phyloP scores from a whole-genome alignment of 2,113 vertebrate genomes.

The Zapornia atra region DNA sequence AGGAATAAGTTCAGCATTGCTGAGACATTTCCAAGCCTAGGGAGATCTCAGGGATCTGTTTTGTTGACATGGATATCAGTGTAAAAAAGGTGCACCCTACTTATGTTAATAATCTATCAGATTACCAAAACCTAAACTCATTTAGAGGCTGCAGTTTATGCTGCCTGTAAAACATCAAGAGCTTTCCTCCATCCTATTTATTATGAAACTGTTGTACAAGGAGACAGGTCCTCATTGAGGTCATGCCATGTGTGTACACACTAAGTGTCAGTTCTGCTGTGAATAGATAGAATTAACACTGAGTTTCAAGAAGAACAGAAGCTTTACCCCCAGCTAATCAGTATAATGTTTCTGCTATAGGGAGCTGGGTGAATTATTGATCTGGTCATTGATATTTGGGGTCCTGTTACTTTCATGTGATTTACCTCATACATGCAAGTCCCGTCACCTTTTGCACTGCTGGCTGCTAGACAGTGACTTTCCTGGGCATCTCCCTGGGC shows the following conservation, averaged over 20 bases:
- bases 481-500: background rate
- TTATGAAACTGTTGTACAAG: background rate
- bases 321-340: background rate
- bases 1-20: background rate
- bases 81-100: background rate
- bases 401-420: background rate
- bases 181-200: background rate
- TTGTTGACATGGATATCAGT: background rate
- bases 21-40: background rate
- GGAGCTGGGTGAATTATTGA: background rate
- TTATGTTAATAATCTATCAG: background rate
- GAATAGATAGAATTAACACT: background rate
- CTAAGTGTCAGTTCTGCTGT: background rate
- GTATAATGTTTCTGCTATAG: background rate
- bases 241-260: background rate
- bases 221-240: background rate
- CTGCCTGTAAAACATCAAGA: background rate
- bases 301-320: background rate
- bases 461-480: background rate
- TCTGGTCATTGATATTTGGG: background rate
- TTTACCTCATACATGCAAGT: background rate
- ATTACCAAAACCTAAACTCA: background rate
- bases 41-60: background rate
- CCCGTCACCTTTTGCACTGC: background rate
- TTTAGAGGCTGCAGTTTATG: background rate